phyloP scores from a whole-genome alignment of 2,113 vertebrate genomes.

The Sminthopsis crassicaudata region DNA sequence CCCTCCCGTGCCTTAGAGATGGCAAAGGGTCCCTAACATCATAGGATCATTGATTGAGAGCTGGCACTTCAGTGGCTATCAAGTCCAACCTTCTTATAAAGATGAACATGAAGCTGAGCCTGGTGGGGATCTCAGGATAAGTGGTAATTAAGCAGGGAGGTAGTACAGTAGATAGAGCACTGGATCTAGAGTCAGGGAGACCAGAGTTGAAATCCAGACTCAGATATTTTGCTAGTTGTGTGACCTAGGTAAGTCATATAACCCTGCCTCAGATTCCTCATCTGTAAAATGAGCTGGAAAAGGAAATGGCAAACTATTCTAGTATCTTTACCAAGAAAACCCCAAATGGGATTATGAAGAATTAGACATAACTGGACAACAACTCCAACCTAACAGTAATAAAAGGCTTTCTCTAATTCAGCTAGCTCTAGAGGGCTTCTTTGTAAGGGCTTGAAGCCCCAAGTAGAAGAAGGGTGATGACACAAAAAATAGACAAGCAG shows the following conservation, averaged over 20 bases:
- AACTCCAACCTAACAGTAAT: neutral
- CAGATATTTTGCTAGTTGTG: neutral
- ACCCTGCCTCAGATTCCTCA: neutral
- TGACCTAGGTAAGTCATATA: neutral
- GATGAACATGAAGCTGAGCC: neutral
- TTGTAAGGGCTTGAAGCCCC: slow-evolving; percentile 17
- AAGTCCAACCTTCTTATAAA: neutral
- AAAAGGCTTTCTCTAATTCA: neutral
- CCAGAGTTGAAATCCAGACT: neutral
- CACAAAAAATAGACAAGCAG: too few species aligned
- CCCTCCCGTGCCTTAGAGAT: neutral
- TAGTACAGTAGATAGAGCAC: neutral
- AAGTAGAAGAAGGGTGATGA: neutral
- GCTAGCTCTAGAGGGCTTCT: slow-evolving; percentile 30
- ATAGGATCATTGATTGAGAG: neutral
- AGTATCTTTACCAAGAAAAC: neutral
- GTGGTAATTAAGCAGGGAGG: neutral
- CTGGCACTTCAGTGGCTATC: neutral
- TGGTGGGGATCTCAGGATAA: neutral
- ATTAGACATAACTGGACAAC: neutral
- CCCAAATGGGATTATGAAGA: neutral
- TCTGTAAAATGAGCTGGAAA: neutral
- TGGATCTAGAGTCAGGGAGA: neutral
- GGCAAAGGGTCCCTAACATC: neutral
- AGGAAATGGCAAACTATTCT: neutral